Conservation (phyloP, 2,113 vertebrate species). For the Vidua chalybeata region DNA sequence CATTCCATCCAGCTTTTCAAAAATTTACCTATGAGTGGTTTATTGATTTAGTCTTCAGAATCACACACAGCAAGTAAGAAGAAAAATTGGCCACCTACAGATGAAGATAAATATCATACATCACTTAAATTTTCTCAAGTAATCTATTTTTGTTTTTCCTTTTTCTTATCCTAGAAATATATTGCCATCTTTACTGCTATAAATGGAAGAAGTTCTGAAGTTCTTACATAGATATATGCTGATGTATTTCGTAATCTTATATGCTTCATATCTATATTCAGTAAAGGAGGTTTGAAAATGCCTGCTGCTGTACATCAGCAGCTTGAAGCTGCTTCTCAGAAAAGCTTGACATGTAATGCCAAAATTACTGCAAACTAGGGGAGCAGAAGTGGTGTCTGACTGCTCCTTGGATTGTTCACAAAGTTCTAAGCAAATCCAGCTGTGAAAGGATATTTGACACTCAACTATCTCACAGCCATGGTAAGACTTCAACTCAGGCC, state of each 20-base stretch:
- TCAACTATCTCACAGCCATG: not conserved
- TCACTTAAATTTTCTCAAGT: not conserved
- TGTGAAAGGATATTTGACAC: not conserved
- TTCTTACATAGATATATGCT: not conserved
- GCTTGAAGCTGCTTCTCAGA: not conserved
- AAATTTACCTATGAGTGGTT: not conserved
- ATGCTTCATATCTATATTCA: constrained; percentile 1
- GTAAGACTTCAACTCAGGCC: not conserved
- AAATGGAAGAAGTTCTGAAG: constrained; percentile 28
- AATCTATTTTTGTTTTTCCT: not conserved
- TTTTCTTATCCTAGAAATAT: not conserved
- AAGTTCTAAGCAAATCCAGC: constrained; percentile 16
- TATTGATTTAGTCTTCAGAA: not conserved
- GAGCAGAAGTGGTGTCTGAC: not conserved
- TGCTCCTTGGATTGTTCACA: not conserved
- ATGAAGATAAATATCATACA: not conserved
- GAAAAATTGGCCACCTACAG: not conserved
- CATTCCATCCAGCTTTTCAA: not conserved
- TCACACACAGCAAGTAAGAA: not conserved
- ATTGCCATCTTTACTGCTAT: not conserved
- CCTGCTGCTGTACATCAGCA: not conserved
- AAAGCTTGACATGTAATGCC: not conserved
- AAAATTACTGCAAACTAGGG: not conserved
- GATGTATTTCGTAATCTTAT: constrained; percentile 8
- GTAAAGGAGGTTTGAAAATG: not conserved